Evolutionary conservation across 2,113 vertebrate genomes (phyloP), one percentile per base, ranked within the genome.

Genomic region (Eulacestoma nigropectus): DNA sequence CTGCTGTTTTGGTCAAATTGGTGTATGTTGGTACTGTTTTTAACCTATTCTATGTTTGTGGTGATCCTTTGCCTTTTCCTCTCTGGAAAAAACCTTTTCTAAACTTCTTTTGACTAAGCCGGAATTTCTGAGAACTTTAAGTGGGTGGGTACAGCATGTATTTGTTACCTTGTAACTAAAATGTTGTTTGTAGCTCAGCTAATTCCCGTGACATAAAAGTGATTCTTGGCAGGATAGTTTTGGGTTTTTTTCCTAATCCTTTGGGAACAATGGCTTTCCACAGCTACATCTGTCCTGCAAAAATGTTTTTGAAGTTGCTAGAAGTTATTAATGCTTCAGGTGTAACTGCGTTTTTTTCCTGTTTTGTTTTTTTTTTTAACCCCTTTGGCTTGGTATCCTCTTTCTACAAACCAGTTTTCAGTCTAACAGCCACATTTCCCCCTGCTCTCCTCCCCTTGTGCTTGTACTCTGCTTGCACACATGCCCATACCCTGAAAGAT

Each of bases 31-130:
- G 22, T 49, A 68, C n/a, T 55, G 9, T 18, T 78, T 55, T 74
- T 29, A 73, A 76, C 25, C 26, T 55, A 0, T 3, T 62, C 1
- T 18, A 0, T 9, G 5, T 49, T 60, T 52, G 49, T 19, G 19
- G 62, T 57, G 23, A 29, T 89, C 3, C 21, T 67, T 46, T 75
- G 33, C 27, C 18, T 73, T 72, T 52, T 67, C 9, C 14, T 56
- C 5, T n/a, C 29, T 33, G 69, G 17, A 62, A 62, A 81, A 90
- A n/a, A 2, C 6, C 4, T 76, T 39, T 69, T 35, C 53, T 69
- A 12, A 57, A 35, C 4, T 13, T 62, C 13, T 8, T 47, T 62
- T 41, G 11, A 67, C 27, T 53, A 11, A 77, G 49, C 8, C 8
- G n/a, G 50, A 46, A 68, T 83, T 67, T 64, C 30, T 1, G 4